Evolutionary conservation across 2,113 vertebrate species (phyloP).

Genomic region (Gymnorhina tibicen): DNA sequence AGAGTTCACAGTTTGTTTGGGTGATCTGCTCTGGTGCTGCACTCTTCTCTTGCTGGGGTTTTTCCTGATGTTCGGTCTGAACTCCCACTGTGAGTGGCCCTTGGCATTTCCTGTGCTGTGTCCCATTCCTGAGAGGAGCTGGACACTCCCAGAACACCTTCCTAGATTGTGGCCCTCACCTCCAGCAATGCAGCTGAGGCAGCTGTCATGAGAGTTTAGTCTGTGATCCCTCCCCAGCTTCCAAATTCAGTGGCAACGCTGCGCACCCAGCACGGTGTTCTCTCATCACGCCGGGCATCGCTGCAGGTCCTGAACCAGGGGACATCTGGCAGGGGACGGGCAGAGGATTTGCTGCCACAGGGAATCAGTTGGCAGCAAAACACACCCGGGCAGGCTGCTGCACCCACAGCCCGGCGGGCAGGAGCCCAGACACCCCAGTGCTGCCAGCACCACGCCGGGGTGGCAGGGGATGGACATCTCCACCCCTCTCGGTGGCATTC

Average conservation of each 20-base stretch:
- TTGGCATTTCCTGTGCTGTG: not conserved
- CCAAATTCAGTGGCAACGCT: not conserved
- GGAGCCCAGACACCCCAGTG: not conserved
- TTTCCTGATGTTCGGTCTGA: not conserved
- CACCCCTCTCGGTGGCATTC: not conserved
- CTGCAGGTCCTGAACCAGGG: fast-evolving
- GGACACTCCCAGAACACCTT: not conserved
- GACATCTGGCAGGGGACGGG: not conserved
- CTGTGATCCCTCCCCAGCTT: not conserved
- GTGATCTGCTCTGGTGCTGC: not conserved
- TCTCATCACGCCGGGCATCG: not conserved
- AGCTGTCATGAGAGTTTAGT: not conserved
- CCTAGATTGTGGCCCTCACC: not conserved
- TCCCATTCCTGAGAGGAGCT: not conserved
- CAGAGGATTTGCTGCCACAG: not conserved
- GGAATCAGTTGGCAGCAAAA: not conserved
- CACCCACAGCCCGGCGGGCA: not conserved
- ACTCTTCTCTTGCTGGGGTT: not conserved
- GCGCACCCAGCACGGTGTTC: not conserved
- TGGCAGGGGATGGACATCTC: not conserved
- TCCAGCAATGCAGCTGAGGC: not conserved
- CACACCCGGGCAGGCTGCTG: not conserved
- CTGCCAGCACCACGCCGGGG: not conserved
- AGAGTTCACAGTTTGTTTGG: not conserved
- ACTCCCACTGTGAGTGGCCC: not conserved